Evolutionary conservation across 1,140 invertebrate species (phyloP).

Genomic region (Dermatophagoides farinae): DNA sequence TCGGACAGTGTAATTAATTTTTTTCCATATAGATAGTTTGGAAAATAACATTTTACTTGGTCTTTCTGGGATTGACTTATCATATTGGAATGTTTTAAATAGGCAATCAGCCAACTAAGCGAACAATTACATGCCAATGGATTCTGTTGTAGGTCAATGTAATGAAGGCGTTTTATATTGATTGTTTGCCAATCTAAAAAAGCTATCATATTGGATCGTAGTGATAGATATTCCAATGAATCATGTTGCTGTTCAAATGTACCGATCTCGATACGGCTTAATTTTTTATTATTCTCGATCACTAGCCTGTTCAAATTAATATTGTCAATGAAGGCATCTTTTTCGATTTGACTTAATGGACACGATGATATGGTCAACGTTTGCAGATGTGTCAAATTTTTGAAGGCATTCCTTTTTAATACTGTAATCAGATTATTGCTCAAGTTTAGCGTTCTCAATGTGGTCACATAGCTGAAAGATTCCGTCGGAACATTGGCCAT

Average conservation of each 20-base stretch:
- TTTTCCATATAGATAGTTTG: background rate
- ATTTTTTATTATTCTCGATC: constrained; percentile 28
- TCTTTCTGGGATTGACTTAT: background rate
- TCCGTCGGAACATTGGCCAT: constrained; percentile 48
- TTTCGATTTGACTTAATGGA: constrained; percentile 22
- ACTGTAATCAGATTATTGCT: constrained; percentile 18
- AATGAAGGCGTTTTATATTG: constrained; percentile 18
- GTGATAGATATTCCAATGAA: constrained; percentile 41
- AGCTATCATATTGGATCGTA: constrained; percentile 19
- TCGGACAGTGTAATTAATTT: background rate
- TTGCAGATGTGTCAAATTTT: constrained; percentile 16
- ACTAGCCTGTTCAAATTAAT: constrained; percentile 42
- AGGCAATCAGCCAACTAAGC: constrained; percentile 57
- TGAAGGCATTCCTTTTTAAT: constrained; percentile 15
- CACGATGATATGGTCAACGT: constrained; percentile 21
- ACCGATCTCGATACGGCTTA: constrained; percentile 35
- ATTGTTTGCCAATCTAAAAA: constrained; percentile 9
- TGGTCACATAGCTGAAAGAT: constrained; percentile 39
- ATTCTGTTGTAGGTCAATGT: constrained; percentile 44
- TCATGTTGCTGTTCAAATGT: constrained; percentile 44
- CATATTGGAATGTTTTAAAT: background rate
- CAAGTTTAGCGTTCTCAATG: constrained; percentile 19
- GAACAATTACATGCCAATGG: constrained; percentile 69
- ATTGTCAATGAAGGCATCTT: constrained; percentile 23
- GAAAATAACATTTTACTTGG: background rate